A percentile compares a stretch with the other conserved stretches of the same genome.
phyloP scores from a whole-genome alignment of 2,113 vertebrate species.

The Tautogolabrus adspersus region DNA sequence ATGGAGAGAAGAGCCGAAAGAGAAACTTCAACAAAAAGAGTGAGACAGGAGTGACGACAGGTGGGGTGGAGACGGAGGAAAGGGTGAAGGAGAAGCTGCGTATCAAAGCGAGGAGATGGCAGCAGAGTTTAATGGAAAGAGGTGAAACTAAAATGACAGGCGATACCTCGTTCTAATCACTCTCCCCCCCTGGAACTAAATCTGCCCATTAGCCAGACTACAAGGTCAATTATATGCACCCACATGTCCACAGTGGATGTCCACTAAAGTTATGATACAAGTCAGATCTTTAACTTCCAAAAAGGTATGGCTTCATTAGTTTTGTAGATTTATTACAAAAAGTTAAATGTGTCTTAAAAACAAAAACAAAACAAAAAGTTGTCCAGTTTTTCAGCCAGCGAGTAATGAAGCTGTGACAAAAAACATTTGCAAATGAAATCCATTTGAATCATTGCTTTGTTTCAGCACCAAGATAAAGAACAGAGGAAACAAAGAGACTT shows the following conservation, averaged over 20 bases:
- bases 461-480: not conserved
- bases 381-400: not conserved
- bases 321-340: not conserved
- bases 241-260: slow-evolving; percentile 45
- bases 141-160: slow-evolving; percentile 77
- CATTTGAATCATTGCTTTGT: not conserved
- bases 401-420: not conserved
- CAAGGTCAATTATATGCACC: slow-evolving; percentile 73
- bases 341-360: not conserved
- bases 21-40: not conserved
- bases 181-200: slow-evolving; percentile 68
- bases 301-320: not conserved
- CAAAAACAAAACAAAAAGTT: no score
- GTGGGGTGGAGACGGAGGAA: not conserved
- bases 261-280: not conserved
- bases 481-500: not conserved
- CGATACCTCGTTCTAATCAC: slow-evolving; percentile 67
- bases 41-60: slow-evolving; percentile 1
- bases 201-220: slow-evolving; percentile 62
- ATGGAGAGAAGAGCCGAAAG: slow-evolving; percentile 2
- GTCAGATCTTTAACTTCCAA: not conserved
- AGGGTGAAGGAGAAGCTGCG: slow-evolving; percentile 13
- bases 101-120: slow-evolving; percentile 38
- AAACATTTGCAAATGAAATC: not conserved
- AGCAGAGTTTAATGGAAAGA: slow-evolving; percentile 61